Evolutionary conservation across 2,888 invertebrate species (phyloP), one percentile per base, ranked within the genome.

Genomic region (Trisateles emortualis): DNA sequence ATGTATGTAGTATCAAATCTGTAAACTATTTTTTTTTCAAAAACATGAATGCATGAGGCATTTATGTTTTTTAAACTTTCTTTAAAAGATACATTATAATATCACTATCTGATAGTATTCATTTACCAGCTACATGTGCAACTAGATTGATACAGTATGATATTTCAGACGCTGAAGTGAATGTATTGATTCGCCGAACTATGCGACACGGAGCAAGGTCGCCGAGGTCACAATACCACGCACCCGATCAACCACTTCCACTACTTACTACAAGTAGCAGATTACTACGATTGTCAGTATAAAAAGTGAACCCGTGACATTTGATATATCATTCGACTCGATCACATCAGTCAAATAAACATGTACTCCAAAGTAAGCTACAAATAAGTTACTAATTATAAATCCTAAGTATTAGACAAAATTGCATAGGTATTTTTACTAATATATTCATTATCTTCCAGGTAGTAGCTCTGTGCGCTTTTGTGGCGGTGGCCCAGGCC

Each of bases 321-420:
- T 49, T 57, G 44, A 61, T 56, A 54, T 63, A 84, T 79, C 83
- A 83, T 74, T 78, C 64, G 64, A 64, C 61, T 63, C 62, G 64
- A 71, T 67, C 68, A 66, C 65, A 66, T 62, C 62, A 66, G 66
- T 67, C 60, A 38, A 70, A 69, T 59, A 72, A 81, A 74, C 59
- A 84, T 84, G 84, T 78, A 77, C 74, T 78, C 76, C 52, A 84
- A 82, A 80, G 84, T 84, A 72, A 79, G 83, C n/a, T 72, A 5
- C 8, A 10, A 6, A 5, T 29, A 10, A 29, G 8, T 5, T 29
- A 29, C 3, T 10, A 29, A 29, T 10, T 10, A 10, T 10, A 29
- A n/a, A 8, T 10, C 3, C 3, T 29, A 29, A 2, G 10, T 1
- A 1, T 4, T 10, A 0, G 3, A 29, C n/a, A n/a, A 1, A n/a